phyloP scores from a whole-genome alignment of 1,140 invertebrate species.

The Conus betulinus region DNA sequence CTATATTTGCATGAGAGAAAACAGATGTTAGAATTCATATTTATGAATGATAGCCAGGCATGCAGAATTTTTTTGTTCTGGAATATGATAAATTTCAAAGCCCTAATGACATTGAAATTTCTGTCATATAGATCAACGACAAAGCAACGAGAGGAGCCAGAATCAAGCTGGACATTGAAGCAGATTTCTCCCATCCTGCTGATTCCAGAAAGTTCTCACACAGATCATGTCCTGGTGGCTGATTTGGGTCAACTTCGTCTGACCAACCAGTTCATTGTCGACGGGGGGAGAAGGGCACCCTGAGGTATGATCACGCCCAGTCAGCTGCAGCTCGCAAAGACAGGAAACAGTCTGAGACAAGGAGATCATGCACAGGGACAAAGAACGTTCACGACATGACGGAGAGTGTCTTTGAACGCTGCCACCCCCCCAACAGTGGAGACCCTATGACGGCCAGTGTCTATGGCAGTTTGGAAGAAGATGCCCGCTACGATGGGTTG shows the following conservation, averaged over 20 bases:
- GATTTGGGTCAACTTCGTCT: constrained; percentile 89
- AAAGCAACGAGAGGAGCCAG: constrained; percentile 74
- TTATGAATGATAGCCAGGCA: too few relatives aligned
- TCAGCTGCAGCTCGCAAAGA: neutral
- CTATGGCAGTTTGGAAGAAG: constrained; percentile 69
- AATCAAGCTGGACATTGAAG: constrained; percentile 83
- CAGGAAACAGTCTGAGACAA: neutral
- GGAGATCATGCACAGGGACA: neutral
- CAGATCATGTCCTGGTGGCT: constrained; percentile 86
- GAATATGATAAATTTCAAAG: neutral
- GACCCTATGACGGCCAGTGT: constrained; percentile 73
- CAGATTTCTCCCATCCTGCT: constrained; percentile 89
- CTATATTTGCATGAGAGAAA: too few relatives aligned
- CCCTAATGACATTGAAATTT: neutral
- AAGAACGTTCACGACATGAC: constrained; percentile 52
- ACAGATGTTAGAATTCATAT: too few relatives aligned
- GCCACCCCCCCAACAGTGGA: constrained; percentile 44
- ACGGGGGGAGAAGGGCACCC: constrained; percentile 67
- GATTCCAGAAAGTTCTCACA: constrained; percentile 89
- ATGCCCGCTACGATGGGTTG: constrained; percentile 41
- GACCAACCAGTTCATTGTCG: constrained; percentile 81
- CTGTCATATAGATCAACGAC: constrained; percentile 64
- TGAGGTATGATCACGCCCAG: constrained; percentile 46
- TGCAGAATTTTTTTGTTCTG: too few relatives aligned
- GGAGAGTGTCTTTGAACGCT: constrained; percentile 60